Conservation (phyloP, 2,797 vertebrate genomes). For the Cossypha heuglini region DNA sequence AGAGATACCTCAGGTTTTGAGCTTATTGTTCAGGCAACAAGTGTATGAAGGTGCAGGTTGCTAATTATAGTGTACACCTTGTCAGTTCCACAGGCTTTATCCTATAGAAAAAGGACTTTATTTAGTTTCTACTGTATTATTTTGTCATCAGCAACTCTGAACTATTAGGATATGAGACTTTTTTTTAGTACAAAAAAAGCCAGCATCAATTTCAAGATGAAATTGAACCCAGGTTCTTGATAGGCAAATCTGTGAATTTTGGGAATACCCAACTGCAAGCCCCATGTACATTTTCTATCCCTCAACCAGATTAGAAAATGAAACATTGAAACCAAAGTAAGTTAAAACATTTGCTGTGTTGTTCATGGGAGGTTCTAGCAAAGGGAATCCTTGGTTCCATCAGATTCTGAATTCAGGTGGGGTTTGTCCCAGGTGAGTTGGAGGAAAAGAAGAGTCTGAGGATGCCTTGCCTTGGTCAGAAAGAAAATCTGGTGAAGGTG, state of each 20-base stretch:
- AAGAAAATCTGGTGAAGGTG: neutral
- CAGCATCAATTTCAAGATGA: neutral
- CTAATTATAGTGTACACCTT: neutral
- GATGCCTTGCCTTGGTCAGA: neutral
- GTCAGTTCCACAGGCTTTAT: neutral
- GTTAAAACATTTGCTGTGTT: rapidly evolving
- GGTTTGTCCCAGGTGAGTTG: neutral
- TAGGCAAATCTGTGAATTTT: neutral
- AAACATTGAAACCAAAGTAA: neutral
- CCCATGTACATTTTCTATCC: rapidly evolving
- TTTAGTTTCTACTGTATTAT: neutral
- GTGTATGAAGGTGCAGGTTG: neutral
- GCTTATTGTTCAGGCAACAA: neutral
- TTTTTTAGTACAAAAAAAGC: neutral
- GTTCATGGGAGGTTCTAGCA: neutral
- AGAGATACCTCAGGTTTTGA: neutral
- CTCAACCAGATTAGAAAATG: neutral
- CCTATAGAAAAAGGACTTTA: neutral
- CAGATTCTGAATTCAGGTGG: neutral
- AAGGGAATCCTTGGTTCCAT: neutral
- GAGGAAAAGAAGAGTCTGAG: neutral
- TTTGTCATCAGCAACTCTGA: neutral
- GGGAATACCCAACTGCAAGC: neutral
- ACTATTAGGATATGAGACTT: neutral
- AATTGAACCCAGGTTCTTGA: neutral